Evolutionary conservation across 23 tunicate species (phyloP).

Genomic region (Trididemnum miniatum): DNA sequence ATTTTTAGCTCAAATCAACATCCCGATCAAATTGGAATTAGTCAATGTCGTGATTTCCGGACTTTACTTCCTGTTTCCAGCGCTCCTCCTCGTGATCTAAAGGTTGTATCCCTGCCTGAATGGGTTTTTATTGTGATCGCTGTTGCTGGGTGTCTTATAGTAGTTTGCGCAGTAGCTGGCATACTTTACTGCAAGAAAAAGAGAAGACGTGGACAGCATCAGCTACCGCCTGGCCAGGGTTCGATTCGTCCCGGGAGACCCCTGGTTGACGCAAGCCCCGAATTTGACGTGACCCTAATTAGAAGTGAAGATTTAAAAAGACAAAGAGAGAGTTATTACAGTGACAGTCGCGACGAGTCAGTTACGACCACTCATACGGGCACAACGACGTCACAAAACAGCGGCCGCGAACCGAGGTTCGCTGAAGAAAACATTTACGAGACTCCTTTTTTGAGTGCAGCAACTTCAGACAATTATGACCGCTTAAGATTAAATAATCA

Average conservation of each 20-base stretch:
- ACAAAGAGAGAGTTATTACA: conserved; percentile 56
- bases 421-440: conserved; percentile 7
- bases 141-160: background rate
- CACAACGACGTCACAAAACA: conserved; percentile 41
- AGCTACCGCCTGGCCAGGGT: background rate
- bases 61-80: conserved; percentile 8
- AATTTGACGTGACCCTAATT: conserved; percentile 75
- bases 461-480: background rate
- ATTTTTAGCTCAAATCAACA: conserved; percentile 56
- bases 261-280: conserved; percentile 59
- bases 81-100: background rate
- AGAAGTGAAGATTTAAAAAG: conserved; percentile 27
- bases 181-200: background rate
- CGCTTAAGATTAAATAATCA: background rate
- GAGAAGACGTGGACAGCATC: background rate
- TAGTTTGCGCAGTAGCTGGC: background rate
- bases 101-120: background rate
- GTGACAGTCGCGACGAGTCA: conserved; percentile 78
- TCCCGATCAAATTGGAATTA: conserved; percentile 51
- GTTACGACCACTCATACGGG: conserved; percentile 46
- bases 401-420: conserved; percentile 5
- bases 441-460: background rate
- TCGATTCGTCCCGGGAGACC: conserved; percentile 13
- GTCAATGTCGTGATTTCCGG: conserved; percentile 44
- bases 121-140: conserved; percentile 16